Percentiles rank a stretch among this genome's conserved stretches.
These are phyloP conservation scores for Strigamia transsilvanica DNA, from an alignment of 2,888 invertebrate species.

Conservation along the genomic window DNA sequence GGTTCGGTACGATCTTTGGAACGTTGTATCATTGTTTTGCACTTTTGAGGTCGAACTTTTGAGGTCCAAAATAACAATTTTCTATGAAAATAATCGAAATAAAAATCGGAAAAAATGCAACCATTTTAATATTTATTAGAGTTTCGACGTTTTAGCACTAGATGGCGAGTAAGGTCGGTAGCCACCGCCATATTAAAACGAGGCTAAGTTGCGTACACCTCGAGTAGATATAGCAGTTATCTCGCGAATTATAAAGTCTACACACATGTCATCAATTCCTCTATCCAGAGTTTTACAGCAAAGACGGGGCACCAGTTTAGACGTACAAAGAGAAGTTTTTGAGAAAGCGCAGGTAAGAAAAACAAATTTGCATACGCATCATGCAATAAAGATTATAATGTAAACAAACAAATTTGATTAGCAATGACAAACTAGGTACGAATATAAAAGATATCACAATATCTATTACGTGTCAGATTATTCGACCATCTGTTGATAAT, in stretches of 20 bases:
- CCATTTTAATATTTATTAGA: too few species aligned
- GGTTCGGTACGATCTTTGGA: too few species aligned
- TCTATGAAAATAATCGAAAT: too few species aligned
- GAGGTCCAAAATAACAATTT: too few species aligned
- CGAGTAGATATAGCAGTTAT: slow-evolving; percentile 16
- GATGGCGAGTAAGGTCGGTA: neutral
- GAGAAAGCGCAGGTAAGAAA: slow-evolving; percentile 81
- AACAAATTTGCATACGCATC: too few species aligned
- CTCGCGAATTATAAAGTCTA: neutral
- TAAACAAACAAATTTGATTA: neutral
- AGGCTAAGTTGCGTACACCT: neutral
- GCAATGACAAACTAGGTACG: neutral
- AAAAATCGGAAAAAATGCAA: too few species aligned
- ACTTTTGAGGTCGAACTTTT: too few species aligned
- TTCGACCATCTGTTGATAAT: slow-evolving; percentile 3
- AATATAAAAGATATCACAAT: neutral
- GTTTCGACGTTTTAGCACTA: neutral
- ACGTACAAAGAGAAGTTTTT: slow-evolving; percentile 81
- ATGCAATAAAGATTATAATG: neutral
- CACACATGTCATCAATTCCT: slow-evolving; percentile 53
- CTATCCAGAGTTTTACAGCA: slow-evolving; percentile 67
- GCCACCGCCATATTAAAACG: neutral
- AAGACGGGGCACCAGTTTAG: slow-evolving; percentile 75
- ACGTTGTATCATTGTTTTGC: too few species aligned
- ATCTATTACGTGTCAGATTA: slow-evolving; percentile 25